A percentile compares a stretch with the other conserved stretches of the same genome.
Evolutionary conservation across 2,888 invertebrate genomes (phyloP).

Genomic region (Melanostoma scalare): DNA sequence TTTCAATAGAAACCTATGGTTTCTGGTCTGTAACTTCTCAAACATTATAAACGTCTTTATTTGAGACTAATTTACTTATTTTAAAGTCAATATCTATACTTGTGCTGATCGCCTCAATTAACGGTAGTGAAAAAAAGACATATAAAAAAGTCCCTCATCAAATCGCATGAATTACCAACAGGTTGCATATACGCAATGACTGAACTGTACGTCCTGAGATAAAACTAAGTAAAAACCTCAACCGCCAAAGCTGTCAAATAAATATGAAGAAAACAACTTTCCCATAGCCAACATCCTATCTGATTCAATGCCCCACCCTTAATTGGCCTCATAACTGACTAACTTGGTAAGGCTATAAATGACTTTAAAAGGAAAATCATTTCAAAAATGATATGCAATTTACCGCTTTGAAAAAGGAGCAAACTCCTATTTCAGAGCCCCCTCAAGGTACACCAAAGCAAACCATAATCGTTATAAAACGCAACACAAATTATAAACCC

Average conservation of each 20-base stretch:
- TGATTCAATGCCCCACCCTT: background rate
- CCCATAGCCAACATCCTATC: background rate
- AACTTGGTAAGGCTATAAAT: constrained; percentile 7
- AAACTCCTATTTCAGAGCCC: constrained; percentile 48
- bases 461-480: constrained; percentile 9
- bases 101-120: too few relatives aligned
- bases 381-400: constrained; percentile 54
- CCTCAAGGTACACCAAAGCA: constrained; percentile 28
- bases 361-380: constrained; percentile 42
- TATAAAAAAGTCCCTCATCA: too few relatives aligned
- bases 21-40: too few relatives aligned
- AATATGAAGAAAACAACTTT: background rate
- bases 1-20: too few relatives aligned
- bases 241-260: background rate
- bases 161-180: too few relatives aligned
- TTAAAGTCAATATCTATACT: too few relatives aligned
- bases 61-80: too few relatives aligned
- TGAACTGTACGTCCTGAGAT: too few relatives aligned
- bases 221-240: too few relatives aligned
- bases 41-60: too few relatives aligned
- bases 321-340: constrained; percentile 28
- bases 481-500: constrained; percentile 36
- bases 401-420: constrained; percentile 35
- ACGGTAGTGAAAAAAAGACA: too few relatives aligned
- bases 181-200: too few relatives aligned